phyloP scores from a whole-genome alignment of 1,140 invertebrate species.

The Macrostomum lignano region DNA sequence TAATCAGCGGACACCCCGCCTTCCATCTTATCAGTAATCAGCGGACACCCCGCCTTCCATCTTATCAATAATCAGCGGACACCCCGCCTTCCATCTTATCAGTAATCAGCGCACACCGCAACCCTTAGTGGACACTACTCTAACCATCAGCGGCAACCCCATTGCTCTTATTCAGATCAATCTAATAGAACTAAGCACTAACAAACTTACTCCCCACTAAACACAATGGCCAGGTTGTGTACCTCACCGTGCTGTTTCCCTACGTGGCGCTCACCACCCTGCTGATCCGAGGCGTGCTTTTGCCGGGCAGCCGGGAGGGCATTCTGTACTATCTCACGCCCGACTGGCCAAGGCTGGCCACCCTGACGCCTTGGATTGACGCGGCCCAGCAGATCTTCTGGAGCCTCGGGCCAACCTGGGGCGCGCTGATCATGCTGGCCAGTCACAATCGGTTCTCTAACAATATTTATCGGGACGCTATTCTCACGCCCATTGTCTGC shows the following conservation, averaged over 20 bases:
- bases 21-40: too few relatives aligned
- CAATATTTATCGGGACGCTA: slow-evolving; percentile 40
- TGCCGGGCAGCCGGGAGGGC: slow-evolving; percentile 48
- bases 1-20: too few relatives aligned
- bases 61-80: too few relatives aligned
- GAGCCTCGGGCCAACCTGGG: slow-evolving; percentile 42
- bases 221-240: slow-evolving; percentile 34
- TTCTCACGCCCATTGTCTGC: slow-evolving; percentile 50
- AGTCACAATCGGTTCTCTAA: slow-evolving; percentile 49
- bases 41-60: too few relatives aligned
- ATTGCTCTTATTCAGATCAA: too few relatives aligned
- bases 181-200: too few relatives aligned
- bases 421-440: slow-evolving; percentile 43
- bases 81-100: too few relatives aligned
- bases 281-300: slow-evolving; percentile 30
- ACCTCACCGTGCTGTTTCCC: slow-evolving; percentile 31
- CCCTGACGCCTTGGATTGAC: slow-evolving; percentile 38
- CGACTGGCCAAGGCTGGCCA: slow-evolving; percentile 47
- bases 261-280: slow-evolving; percentile 26
- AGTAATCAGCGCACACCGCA: too few relatives aligned
- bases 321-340: slow-evolving; percentile 54
- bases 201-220: too few relatives aligned
- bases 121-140: too few relatives aligned
- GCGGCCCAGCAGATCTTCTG: slow-evolving; percentile 46
- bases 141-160: too few relatives aligned